These are phyloP conservation scores for Orthosia incerta DNA, from an alignment of 2,888 invertebrate species.

Conservation along the genomic window DNA sequence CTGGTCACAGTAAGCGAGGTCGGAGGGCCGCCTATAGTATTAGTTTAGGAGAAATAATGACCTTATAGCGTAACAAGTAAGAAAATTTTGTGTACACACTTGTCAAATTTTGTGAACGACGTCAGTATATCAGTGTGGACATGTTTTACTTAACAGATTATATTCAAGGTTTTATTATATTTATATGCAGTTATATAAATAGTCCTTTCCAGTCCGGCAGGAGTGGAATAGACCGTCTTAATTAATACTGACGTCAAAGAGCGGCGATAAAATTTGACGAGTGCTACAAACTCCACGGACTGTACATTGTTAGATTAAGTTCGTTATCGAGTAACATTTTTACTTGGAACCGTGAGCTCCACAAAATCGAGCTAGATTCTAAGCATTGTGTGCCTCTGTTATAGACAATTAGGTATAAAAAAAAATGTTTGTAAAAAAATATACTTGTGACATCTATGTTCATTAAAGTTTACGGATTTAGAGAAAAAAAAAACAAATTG, in stretches of 20 bases:
- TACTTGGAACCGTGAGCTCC: conserved; percentile 75
- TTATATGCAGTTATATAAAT: not conserved
- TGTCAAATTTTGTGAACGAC: conserved; percentile 61
- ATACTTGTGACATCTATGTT: conserved; percentile 72
- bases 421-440: conserved; percentile 71
- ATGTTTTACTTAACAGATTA: conserved; percentile 16
- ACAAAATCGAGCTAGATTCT: conserved; percentile 77
- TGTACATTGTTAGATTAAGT: conserved; percentile 75
- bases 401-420: conserved; percentile 81
- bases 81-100: conserved; percentile 66
- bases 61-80: conserved; percentile 61
- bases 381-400: conserved; percentile 90
- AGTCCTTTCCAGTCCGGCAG: not conserved
- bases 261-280: conserved; percentile 59
- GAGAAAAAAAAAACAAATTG: conserved; percentile 60
- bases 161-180: conserved; percentile 22
- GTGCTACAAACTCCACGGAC: conserved; percentile 67
- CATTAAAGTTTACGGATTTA: conserved; percentile 67
- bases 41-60: conserved; percentile 75
- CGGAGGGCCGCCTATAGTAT: conserved; percentile 89
- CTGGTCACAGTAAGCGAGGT: conserved; percentile 84
- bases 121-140: conserved; percentile 10
- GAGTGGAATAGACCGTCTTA: not conserved
- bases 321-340: conserved; percentile 74
- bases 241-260: conserved; percentile 20